Evolutionary conservation across 2,797 vertebrate genomes (phyloP), one percentile per base, ranked within the genome.

Genomic region (Sebastes oblongus): DNA sequence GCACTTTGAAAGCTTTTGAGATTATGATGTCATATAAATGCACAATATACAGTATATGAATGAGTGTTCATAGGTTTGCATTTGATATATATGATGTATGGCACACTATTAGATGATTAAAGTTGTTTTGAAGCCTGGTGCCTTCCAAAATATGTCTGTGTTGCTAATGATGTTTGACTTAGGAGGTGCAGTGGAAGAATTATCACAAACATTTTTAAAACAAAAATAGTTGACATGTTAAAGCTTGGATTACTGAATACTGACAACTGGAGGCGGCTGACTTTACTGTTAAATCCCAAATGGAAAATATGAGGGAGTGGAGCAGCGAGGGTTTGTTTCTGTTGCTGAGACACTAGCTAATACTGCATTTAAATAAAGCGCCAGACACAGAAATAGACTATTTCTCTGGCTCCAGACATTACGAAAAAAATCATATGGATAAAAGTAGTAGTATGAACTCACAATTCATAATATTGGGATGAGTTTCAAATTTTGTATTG

Each of bases 61-160:
- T 54, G n/a, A 61, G 12, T 68, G 24, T 46, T 54, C 8, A 52
- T 75, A 55, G 62, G 74, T 86, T 65, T 56, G 61, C 59, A 77
- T 73, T 76, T 81, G n/a, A 46, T 75, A 77, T 67, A 9, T 29
- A 34, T 16, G 14, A 82, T 22, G 50, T 64, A 75, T 29, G 70
- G 65, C 18, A 34, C 78, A 66, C 16, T 29, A 74, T 1, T 71
- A 78, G 61, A 70, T 66, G 12, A 89, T 86, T 87, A 86, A 91
- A 80, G 30, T 6, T 18, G 18, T 71, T 85, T 81, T 81, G 68
- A 88, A 88, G 78, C 3, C 2, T 42, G 29, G 12, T 52, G 64
- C 27, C 58, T 46, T 78, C 8, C 10, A 46, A 61, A 27, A 55
- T 27, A 36, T 74, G 8, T 71, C 50, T 50, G 24, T 70, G 50